Evolutionary conservation across 53 echinoderm and acorn worm genomes (phyloP).

Genomic region (Temnopleurus reevesii): DNA sequence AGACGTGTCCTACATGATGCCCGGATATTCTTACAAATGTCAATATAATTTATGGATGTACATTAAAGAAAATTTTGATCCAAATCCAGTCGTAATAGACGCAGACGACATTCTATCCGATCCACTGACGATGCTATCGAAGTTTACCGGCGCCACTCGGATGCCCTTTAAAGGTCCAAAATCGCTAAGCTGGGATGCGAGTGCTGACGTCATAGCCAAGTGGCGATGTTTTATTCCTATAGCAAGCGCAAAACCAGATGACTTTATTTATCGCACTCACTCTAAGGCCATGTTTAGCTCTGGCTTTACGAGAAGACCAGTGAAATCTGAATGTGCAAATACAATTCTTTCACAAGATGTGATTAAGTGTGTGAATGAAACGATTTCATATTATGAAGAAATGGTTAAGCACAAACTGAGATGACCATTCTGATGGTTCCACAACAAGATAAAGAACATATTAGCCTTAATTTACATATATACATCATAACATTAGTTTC

Average conservation of each 20-base stretch:
- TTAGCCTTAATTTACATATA: too few species aligned
- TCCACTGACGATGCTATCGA: constrained; percentile 44
- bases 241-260: background rate
- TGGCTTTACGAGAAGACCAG: background rate
- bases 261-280: background rate
- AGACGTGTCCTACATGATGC: constrained; percentile 39
- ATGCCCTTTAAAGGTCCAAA: constrained; percentile 20
- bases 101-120: constrained; percentile 49
- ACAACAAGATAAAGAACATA: too few species aligned
- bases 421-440: background rate
- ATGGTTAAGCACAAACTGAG: constrained; percentile 1
- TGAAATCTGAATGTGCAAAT: background rate
- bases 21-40: constrained; percentile 40
- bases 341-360: background rate
- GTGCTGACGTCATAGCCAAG: background rate
- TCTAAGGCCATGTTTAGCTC: background rate
- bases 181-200: constrained; percentile 46
- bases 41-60: constrained; percentile 54
- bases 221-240: constrained; percentile 28
- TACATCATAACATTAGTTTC: too few species aligned
- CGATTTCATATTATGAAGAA: background rate
- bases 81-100: constrained; percentile 54
- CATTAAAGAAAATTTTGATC: constrained; percentile 10
- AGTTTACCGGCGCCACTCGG: constrained; percentile 9
- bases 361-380: background rate